Conservation (phyloP, 2,113 vertebrate species). For the Engystomops pustulosus region DNA sequence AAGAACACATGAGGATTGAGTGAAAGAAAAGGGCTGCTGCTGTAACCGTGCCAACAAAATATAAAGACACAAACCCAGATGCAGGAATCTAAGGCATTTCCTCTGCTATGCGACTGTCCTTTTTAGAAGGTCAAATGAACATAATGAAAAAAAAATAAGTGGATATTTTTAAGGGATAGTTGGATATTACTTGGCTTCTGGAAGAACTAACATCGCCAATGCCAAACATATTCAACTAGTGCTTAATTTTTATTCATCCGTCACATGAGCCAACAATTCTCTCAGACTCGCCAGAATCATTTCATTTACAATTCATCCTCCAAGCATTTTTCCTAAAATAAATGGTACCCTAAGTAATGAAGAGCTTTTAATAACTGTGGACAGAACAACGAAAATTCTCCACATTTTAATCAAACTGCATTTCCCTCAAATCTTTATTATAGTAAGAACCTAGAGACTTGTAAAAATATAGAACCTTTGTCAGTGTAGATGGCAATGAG, state of each 20-base stretch:
- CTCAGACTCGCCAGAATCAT: constrained; percentile 56
- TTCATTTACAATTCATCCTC: constrained; percentile 54
- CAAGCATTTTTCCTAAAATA: background rate
- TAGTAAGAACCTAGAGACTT: too few relatives aligned
- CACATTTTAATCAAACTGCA: background rate
- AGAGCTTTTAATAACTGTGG: background rate
- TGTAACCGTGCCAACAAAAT: constrained; percentile 70
- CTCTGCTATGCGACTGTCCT: constrained; percentile 72
- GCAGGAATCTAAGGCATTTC: constrained; percentile 83
- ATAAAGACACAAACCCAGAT: constrained; percentile 74
- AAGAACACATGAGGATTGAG: constrained; percentile 50
- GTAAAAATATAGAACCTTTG: too few relatives aligned
- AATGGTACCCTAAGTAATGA: background rate
- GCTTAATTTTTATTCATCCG: constrained; percentile 61
- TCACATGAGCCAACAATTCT: background rate
- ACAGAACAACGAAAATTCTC: background rate
- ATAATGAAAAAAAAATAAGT: constrained; percentile 57
- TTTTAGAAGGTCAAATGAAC: constrained; percentile 72
- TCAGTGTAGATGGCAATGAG: too few relatives aligned
- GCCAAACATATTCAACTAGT: constrained; percentile 60
- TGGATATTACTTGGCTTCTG: constrained; percentile 62
- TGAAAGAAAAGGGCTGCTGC: constrained; percentile 65
- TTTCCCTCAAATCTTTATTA: too few relatives aligned
- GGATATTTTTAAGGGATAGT: constrained; percentile 62
- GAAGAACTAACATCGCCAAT: constrained; percentile 43